These are phyloP conservation scores for Acinonyx jubatus DNA, from an alignment of 2,113 vertebrate genomes.

Conservation along the genomic window DNA sequence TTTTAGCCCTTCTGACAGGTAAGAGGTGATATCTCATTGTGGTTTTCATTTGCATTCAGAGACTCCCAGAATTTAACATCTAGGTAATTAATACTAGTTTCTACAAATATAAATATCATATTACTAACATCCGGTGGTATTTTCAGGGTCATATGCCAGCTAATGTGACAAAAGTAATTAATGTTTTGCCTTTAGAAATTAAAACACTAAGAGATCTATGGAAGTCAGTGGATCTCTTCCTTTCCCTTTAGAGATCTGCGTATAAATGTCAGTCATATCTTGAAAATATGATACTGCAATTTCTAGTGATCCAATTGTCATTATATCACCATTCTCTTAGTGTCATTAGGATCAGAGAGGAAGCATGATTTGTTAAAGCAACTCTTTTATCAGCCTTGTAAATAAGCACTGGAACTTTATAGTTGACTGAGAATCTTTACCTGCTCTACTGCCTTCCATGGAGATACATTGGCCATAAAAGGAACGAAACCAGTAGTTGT, in stretches of 20 bases:
- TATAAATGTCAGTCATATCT: neutral
- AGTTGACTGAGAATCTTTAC: neutral
- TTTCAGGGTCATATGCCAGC: neutral
- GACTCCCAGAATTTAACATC: neutral
- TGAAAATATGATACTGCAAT: neutral
- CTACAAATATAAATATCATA: neutral
- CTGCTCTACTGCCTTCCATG: neutral
- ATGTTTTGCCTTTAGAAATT: constrained; percentile 1
- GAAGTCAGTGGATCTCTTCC: neutral
- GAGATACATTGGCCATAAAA: neutral
- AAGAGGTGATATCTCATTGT: neutral
- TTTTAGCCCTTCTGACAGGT: neutral
- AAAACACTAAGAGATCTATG: neutral
- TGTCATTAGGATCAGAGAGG: neutral
- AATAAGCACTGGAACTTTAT: neutral
- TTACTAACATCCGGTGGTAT: neutral
- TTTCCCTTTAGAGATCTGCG: neutral
- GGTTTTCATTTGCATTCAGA: neutral
- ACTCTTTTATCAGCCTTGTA: neutral
- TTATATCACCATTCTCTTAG: neutral
- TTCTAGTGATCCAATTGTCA: neutral
- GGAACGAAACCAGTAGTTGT: neutral
- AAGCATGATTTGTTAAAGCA: neutral
- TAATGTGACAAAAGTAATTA: neutral
- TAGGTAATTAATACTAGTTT: neutral